Base-by-base conservation (phyloP, 2,888 invertebrate genomes). In the Mimumesa dahlbomi region DNA sequence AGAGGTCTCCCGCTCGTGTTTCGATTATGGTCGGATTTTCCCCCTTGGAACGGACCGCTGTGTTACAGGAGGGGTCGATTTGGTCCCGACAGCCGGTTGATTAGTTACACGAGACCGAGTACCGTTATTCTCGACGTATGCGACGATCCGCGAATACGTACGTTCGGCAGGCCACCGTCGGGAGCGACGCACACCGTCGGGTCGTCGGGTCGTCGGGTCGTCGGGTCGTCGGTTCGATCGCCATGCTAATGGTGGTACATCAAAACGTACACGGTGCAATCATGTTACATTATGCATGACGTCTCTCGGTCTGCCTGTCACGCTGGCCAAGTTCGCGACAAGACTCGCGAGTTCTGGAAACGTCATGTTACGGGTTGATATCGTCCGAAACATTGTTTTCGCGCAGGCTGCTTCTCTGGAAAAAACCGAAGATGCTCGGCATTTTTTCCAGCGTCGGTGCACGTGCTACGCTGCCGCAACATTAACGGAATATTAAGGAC, bases 221-320 rank as follows among this genome's bases (percentile, higher is more conserved):
- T 67, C 68, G 73, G 79, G 66, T 25, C 3, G 4, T 29, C 76
- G 77, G 72, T 76, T 77, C 80, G 77, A 78, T 73, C 76, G 80
- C 76, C 75, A 73, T 72, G 77, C 76, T 85, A 83, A 85, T 84
- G 82, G n/a, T n/a, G n/a, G 74, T 79, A 81, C 82, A 84, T 83
- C 81, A 77, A 75, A 75, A 70, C 72, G 77, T 84, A 85, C 86
- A 86, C 76, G 82, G 56, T 58, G 79, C 85, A 85, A 85, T 86
- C 86, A 85, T 86, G 86, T 86, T 83, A 79, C 75, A 86, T 86
- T 84, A 86, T 85, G 84, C 84, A 82, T 79, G 77, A 85, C 80
- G 29, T n/a, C 29, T 43, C 16, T 29, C 9, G 9, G n/a, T 48
- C 53, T 4, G 18, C n/a, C 36, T 48, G 2, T n/a, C 48, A 13